Conservation (phyloP, 2,797 vertebrate genomes). For the Lutjanus campechanus region DNA sequence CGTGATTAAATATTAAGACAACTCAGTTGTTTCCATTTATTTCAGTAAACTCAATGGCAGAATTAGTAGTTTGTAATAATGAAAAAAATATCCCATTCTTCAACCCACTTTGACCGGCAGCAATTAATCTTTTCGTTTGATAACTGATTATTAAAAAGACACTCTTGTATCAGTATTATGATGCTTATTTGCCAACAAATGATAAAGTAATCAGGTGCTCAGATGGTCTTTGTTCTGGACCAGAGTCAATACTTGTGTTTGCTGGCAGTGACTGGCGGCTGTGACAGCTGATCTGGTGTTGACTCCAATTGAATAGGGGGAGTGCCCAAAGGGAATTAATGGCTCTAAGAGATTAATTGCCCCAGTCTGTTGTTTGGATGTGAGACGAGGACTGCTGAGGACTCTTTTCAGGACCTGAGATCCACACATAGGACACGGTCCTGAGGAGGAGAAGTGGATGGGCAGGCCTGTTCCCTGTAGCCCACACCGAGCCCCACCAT, state of each 20-base stretch:
- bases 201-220: neutral
- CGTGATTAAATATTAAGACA: neutral
- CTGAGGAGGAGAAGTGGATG: constrained; percentile 14
- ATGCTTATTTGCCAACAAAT: neutral
- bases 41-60: neutral
- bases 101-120: neutral
- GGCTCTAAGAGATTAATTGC: constrained; percentile 65
- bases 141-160: neutral
- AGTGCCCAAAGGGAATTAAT: constrained; percentile 74
- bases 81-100: neutral
- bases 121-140: neutral
- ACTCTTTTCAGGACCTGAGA: neutral
- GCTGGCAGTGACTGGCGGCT: constrained; percentile 36
- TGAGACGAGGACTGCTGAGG: constrained; percentile 1
- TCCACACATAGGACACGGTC: neutral
- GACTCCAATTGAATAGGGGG: constrained; percentile 38
- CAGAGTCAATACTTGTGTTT: neutral
- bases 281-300: constrained; percentile 28
- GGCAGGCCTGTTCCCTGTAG: constrained; percentile 4
- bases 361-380: constrained; percentile 54
- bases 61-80: neutral
- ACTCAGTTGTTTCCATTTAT: neutral
- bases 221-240: neutral
- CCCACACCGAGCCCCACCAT: constrained; percentile 51
- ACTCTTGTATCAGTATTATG: neutral